Percentiles rank a stretch among this genome's conserved stretches.
phyloP scores from a whole-genome alignment of 2,888 invertebrate species.

The Netelia virgata region DNA sequence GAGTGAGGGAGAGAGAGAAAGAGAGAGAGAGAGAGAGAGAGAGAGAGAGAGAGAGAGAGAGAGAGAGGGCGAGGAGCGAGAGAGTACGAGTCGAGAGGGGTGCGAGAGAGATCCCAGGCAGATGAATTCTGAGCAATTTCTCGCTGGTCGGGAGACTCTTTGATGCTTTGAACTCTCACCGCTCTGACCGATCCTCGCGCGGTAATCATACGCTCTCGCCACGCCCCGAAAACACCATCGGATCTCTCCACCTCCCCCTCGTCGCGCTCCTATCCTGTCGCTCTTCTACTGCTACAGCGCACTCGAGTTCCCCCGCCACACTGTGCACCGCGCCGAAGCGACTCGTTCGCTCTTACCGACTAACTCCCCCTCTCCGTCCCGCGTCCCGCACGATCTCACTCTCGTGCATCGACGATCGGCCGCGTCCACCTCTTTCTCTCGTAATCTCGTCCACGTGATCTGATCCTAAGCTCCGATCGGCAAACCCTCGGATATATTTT shows the following conservation, averaged over 20 bases:
- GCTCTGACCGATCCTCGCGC: conserved; percentile 84
- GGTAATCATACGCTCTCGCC: conserved; percentile 84
- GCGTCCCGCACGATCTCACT: conserved; percentile 8
- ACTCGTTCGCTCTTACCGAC: conserved; percentile 40
- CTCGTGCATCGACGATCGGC: conserved; percentile 25
- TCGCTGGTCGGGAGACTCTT: conserved; percentile 82
- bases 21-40: conserved; percentile 23
- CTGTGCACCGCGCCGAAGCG: conserved; percentile 40
- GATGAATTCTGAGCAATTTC: conserved; percentile 84
- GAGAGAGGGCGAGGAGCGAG: no score
- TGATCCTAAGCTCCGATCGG: conserved; percentile 78
- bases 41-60: conserved; percentile 23
- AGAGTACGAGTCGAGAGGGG: neutral
- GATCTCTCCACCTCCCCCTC: conserved; percentile 63
- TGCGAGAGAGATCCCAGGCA: conserved; percentile 69
- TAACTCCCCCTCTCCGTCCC: conserved; percentile 18
- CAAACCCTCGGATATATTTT: conserved; percentile 57
- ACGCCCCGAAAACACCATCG: conserved; percentile 85
- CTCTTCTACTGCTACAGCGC: neutral
- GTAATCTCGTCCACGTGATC: conserved; percentile 77
- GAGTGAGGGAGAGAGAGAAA: conserved; percentile 23
- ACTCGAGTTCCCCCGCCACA: neutral
- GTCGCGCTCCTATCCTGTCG: conserved; percentile 16
- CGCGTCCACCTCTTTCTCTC: conserved; percentile 37
- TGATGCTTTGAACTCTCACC: conserved; percentile 85